Evolutionary conservation across 2,888 invertebrate species (phyloP), one percentile per base, ranked within the genome.

Genomic region (Aphelenchoides bicaudatus): DNA sequence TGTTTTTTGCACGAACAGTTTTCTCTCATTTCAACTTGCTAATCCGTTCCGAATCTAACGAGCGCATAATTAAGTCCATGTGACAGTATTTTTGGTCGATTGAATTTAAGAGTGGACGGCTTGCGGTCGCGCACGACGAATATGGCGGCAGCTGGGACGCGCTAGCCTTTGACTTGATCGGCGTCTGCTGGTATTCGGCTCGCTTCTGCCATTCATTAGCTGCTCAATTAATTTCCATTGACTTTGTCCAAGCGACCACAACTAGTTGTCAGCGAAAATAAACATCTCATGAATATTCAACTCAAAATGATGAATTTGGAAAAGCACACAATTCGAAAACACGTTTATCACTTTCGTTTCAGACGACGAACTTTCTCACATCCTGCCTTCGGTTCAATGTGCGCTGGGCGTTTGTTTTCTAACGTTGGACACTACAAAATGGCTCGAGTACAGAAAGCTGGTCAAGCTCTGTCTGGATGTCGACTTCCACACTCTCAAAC

Each of bases 171-270:
- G n/a, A n/a, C n/a, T n/a, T n/a, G n/a, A n/a, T n/a, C n/a, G 23
- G 23, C 43, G 43, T 43, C 25, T 43, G 43, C 16, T 6, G 13
- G 13, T 16, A 16, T 13, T 34, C 34, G 10, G 43, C 43, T 19
- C 43, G 43, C 25, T 25, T 25, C 23, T n/a, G 10, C 43, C 43
- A 19, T 43, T 43, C 43, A 43, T 43, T 43, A 43, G 23, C 16
- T 25, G 23, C 43, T 43, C 43, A 43, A 43, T 43, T 43, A 43
- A 43, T 8, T 43, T 25, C 43, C 21, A 10, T 19, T 43, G 43
- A 25, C n/a, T n/a, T 25, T 6, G 16, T 43, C 43, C 16, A 21
- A 21, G 21, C 43, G 43, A 8, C n/a, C 10, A 8, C 25, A 25
- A 8, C 21, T 19, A 25, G 10, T n/a, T 25, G 43, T 10, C 10